Percentiles rank a stretch among this genome's conserved stretches.
phyloP scores from a whole-genome alignment of 2,888 invertebrate genomes.

The Eubasilissa splendida region DNA sequence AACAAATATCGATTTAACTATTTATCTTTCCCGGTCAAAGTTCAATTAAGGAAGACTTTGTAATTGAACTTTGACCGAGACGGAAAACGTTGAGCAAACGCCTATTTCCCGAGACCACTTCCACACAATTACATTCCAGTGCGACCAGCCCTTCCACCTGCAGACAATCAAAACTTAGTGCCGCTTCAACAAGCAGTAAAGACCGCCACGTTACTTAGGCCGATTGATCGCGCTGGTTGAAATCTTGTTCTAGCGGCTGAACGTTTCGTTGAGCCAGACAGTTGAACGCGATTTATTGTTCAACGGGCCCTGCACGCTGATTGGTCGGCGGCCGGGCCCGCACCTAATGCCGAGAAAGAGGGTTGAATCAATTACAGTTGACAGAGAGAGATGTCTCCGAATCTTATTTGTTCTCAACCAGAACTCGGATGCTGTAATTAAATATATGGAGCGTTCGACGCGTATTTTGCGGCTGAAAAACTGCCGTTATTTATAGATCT shows the following conservation, averaged over 20 bases:
- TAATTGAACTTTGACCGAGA: too few species aligned
- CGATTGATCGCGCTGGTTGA: constrained; percentile 2
- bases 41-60: too few species aligned
- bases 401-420: constrained; percentile 19
- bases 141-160: neutral
- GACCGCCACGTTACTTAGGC: neutral
- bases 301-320: neutral
- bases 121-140: constrained; percentile 5
- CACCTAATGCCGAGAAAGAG: constrained; percentile 16
- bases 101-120: neutral
- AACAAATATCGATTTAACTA: too few species aligned
- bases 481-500: neutral
- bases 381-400: neutral
- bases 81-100: too few species aligned
- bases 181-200: neutral
- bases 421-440: constrained; percentile 1
- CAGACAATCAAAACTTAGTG: constrained; percentile 1
- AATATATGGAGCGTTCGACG: neutral
- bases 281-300: neutral
- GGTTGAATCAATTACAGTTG: constrained; percentile 12
- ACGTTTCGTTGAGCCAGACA: neutral
- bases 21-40: too few species aligned
- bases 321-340: constrained; percentile 8
- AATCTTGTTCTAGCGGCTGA: neutral
- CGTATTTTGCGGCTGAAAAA: constrained; percentile 9